Conservation (phyloP, 2,888 invertebrate genomes). For the Merodon equestris region DNA sequence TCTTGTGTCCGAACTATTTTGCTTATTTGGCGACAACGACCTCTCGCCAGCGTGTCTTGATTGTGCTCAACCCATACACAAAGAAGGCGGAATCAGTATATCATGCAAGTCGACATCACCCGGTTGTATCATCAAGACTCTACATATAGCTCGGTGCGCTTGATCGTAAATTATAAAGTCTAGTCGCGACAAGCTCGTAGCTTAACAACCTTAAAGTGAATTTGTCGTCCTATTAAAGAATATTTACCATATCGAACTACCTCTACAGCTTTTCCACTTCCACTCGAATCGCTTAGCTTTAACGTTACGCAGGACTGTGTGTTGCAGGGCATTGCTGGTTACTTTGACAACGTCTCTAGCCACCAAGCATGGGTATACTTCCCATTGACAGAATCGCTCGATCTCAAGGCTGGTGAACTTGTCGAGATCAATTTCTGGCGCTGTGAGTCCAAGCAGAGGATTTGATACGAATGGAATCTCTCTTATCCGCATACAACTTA, state of each 20-base stretch:
- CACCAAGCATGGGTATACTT: constrained; percentile 89
- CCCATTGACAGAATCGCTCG: constrained; percentile 75
- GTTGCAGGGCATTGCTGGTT: constrained; percentile 96
- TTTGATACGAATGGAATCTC: constrained; percentile 97
- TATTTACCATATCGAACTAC: constrained; percentile 76
- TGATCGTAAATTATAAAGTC: constrained; percentile 70
- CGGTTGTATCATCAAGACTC: constrained; percentile 93
- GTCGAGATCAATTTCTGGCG: constrained; percentile 94
- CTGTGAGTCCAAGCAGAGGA: constrained; percentile 86
- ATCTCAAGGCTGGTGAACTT: constrained; percentile 84
- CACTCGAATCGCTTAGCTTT: constrained; percentile 84
- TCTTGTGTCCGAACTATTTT: constrained; percentile 95
- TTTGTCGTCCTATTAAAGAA: constrained; percentile 90
- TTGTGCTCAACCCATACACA: constrained; percentile 92
- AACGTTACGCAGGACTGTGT: constrained; percentile 86
- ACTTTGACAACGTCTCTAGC: constrained; percentile 94
- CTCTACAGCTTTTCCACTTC: constrained; percentile 87
- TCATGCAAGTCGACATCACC: constrained; percentile 94
- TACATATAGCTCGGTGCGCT: constrained; percentile 88
- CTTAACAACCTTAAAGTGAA: constrained; percentile 84
- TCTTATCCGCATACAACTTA: constrained; percentile 72
- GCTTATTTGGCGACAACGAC: constrained; percentile 99
- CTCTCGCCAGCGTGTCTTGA: constrained; percentile 98
- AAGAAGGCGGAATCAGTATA: constrained; percentile 93
- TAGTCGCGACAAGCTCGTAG: constrained; percentile 71